phyloP scores from a whole-genome alignment of 2,888 invertebrate genomes.

The Coelopa pilipes region DNA sequence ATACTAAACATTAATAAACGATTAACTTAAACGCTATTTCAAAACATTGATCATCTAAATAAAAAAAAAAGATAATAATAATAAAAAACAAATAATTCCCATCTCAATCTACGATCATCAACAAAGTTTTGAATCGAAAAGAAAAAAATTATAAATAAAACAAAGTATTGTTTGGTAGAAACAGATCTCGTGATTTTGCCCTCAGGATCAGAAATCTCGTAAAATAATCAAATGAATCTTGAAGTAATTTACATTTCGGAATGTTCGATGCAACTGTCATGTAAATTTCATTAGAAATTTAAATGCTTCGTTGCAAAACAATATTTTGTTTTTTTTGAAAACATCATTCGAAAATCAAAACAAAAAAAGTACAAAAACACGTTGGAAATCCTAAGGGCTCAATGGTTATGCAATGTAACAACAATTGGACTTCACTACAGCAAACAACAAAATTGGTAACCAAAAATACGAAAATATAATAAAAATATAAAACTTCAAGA shows the following conservation, averaged over 20 bases:
- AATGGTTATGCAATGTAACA: too few relatives aligned
- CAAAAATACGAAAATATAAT: neutral
- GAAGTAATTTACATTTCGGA: too few relatives aligned
- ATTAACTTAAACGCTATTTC: neutral
- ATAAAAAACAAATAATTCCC: neutral
- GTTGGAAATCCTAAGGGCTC: too few relatives aligned
- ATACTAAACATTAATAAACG: neutral
- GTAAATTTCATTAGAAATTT: too few relatives aligned
- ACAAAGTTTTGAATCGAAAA: neutral
- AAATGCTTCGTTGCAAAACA: too few relatives aligned
- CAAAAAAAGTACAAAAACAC: too few relatives aligned
- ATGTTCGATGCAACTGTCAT: too few relatives aligned
- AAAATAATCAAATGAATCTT: neutral
- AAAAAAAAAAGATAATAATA: neutral
- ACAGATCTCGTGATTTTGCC: neutral
- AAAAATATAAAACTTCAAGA: neutral
- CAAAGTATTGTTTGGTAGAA: neutral
- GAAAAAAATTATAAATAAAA: neutral
- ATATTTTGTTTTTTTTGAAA: too few relatives aligned
- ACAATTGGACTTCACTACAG: neutral
- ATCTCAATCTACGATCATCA: neutral
- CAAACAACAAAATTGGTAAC: neutral
- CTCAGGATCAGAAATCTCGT: neutral
- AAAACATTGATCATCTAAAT: neutral
- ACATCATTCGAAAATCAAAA: too few relatives aligned